These are phyloP conservation scores for Nycticebus coucang DNA, from an alignment of 2,113 vertebrate genomes.

Conservation along the genomic window DNA sequence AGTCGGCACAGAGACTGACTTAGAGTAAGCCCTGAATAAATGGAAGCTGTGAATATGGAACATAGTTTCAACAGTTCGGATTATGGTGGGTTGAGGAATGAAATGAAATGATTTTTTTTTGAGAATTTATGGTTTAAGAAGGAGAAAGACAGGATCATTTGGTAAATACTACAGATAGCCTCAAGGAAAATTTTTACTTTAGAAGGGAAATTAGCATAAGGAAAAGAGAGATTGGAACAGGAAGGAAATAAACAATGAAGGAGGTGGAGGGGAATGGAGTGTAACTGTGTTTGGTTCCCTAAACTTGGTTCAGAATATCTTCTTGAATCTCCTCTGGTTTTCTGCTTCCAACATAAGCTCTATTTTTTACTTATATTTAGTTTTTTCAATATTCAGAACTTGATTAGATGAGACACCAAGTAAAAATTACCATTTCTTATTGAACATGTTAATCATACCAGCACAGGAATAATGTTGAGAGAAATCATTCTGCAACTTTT, in stretches of 20 bases:
- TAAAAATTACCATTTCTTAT: background rate
- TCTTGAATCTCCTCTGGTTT: background rate
- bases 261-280: background rate
- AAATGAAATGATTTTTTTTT: background rate
- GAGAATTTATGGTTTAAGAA: background rate
- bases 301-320: background rate
- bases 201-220: background rate
- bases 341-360: background rate
- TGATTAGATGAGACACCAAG: background rate
- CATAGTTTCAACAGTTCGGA: background rate
- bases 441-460: background rate
- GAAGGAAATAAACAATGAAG: background rate
- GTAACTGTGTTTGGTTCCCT: background rate
- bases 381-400: background rate
- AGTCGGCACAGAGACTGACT: background rate
- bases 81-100: background rate
- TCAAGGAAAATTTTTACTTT: conserved; percentile 26
- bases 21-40: background rate
- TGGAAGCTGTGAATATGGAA: background rate
- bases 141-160: background rate
- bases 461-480: background rate
- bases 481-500: background rate
- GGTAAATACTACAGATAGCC: background rate
- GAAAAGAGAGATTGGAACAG: background rate
- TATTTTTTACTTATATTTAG: background rate